phyloP scores from a whole-genome alignment of 2,797 vertebrate species.

The Petrocephalus sullivani region DNA sequence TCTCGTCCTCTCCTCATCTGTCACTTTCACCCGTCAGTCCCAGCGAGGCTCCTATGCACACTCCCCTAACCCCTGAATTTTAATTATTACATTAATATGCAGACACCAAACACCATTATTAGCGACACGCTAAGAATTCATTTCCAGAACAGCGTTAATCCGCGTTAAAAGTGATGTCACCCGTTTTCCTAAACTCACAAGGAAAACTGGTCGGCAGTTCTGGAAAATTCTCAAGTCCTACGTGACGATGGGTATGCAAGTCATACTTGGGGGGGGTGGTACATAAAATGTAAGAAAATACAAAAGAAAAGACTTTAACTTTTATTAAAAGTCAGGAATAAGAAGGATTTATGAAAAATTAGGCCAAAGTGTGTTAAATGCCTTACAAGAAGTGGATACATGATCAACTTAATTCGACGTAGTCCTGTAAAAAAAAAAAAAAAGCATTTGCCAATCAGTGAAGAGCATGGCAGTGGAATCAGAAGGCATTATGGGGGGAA shows the following conservation, averaged over 20 bases:
- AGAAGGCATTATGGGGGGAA: slow-evolving; percentile 21
- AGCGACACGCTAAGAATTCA: not conserved
- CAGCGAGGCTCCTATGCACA: not conserved
- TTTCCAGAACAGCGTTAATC: not conserved
- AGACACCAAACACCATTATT: not conserved
- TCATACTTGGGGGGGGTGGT: not conserved
- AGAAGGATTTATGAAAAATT: slow-evolving; percentile 41
- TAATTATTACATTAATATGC: slow-evolving; percentile 2
- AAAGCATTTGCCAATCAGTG: slow-evolving; percentile 31
- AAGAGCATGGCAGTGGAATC: slow-evolving; percentile 34
- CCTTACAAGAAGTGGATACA: slow-evolving; percentile 31
- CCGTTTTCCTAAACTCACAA: not conserved
- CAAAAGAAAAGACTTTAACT: slow-evolving; percentile 37
- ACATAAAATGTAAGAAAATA: not conserved
- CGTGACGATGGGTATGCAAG: not conserved
- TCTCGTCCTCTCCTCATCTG: not conserved
- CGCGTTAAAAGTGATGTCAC: too few species aligned
- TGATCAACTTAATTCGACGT: slow-evolving; percentile 18
- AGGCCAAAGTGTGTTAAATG: slow-evolving; percentile 43
- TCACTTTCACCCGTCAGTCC: not conserved
- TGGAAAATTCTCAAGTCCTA: not conserved
- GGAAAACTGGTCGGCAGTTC: not conserved
- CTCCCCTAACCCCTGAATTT: not conserved
- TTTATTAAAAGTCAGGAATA: slow-evolving; percentile 57
- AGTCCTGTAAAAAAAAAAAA: slow-evolving; percentile 33